phyloP scores from a whole-genome alignment of 2,113 vertebrate genomes.

The Suricata suricatta region DNA sequence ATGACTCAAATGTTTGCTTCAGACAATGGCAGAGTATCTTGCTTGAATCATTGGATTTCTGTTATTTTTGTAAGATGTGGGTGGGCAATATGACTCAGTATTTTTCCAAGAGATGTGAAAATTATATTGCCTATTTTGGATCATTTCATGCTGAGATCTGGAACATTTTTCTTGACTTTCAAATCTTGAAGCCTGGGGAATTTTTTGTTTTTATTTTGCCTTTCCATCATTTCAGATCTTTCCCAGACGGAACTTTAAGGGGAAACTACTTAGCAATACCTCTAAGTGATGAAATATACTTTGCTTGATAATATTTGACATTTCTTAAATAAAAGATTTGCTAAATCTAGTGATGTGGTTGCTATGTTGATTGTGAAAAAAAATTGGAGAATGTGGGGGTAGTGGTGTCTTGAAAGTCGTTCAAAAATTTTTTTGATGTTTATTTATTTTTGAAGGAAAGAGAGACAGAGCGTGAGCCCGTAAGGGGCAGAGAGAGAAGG shows the following conservation, averaged over 20 bases:
- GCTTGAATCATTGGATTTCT: slow-evolving; percentile 83
- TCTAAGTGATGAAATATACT: background rate
- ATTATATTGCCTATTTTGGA: slow-evolving; percentile 83
- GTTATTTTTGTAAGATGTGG: slow-evolving; percentile 88
- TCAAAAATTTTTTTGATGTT: too few species aligned
- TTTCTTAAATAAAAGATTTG: background rate
- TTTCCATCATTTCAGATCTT: slow-evolving; percentile 69
- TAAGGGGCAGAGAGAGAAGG: too few species aligned
- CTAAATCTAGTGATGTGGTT: background rate
- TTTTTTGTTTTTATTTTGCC: slow-evolving; percentile 68
- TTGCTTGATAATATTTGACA: background rate
- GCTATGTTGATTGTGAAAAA: background rate
- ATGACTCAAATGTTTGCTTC: slow-evolving; percentile 84
- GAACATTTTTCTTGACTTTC: slow-evolving; percentile 65
- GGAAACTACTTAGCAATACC: slow-evolving; percentile 27
- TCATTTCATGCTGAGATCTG: slow-evolving; percentile 77
- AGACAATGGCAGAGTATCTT: slow-evolving; percentile 84
- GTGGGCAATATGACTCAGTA: slow-evolving; percentile 88
- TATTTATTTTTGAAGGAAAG: too few species aligned
- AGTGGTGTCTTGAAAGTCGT: background rate
- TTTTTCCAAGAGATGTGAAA: slow-evolving; percentile 84
- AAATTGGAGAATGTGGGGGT: background rate
- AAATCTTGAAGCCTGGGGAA: slow-evolving; percentile 58
- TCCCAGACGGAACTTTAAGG: slow-evolving; percentile 68
- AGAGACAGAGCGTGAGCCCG: too few species aligned